phyloP scores from a whole-genome alignment of 2,113 vertebrate genomes.

The Zootoca vivipara region DNA sequence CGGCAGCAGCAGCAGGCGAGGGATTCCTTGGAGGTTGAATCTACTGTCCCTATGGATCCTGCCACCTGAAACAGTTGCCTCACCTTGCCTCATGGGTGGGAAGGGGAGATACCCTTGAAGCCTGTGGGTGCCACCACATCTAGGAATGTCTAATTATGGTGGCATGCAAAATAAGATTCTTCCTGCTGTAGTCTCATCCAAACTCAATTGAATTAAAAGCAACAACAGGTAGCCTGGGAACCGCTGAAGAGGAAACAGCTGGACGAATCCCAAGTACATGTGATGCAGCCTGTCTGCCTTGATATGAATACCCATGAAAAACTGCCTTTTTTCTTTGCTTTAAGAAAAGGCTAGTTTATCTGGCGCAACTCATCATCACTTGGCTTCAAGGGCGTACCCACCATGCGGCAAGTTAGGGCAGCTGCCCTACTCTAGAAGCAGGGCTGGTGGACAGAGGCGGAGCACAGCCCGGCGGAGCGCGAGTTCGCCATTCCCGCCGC shows the following conservation, averaged over 20 bases:
- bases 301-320: neutral
- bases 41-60: too few species aligned
- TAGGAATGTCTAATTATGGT: neutral
- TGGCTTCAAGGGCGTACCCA: too few species aligned
- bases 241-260: neutral
- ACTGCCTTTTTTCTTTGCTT: neutral
- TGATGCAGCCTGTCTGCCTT: neutral
- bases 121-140: neutral
- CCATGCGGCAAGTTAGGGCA: too few species aligned
- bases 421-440: too few species aligned
- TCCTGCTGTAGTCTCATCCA: neutral
- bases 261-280: neutral
- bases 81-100: too few species aligned
- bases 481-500: too few species aligned
- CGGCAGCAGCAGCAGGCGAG: too few species aligned
- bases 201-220: neutral
- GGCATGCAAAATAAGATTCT: neutral
- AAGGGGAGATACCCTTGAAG: neutral
- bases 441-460: too few species aligned
- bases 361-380: too few species aligned
- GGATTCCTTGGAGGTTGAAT: too few species aligned
- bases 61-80: too few species aligned
- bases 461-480: too few species aligned
- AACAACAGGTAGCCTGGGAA: neutral
- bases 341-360: neutral